Base-by-base conservation (phyloP, 2,888 invertebrate genomes). In the Mythimna impura region DNA sequence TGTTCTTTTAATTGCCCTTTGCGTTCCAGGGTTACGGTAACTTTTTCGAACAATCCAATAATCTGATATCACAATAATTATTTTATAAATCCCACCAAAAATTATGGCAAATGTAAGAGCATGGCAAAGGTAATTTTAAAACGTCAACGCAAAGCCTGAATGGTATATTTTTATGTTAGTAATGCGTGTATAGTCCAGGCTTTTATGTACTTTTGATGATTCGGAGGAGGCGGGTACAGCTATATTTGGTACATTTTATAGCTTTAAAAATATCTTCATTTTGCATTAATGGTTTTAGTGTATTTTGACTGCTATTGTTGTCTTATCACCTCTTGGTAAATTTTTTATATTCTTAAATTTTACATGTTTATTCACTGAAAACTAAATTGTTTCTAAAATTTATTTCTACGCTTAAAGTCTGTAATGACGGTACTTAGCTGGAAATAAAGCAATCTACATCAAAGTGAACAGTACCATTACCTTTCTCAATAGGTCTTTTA, bases 361-460 rank as follows among this genome's bases (percentile, higher is more conserved):
- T 22, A 30, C 7, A 20, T n/a, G 34, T 12, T 10, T 25, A 7
- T 63, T 55, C 5, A 47, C 25, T 22, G 30, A 47, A 63, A 64
- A n/a, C 12, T 52, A 55, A 4, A 60, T 63, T n/a, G 5, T 25
- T 62, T 40, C 22, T 30, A 54, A 25, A 47, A 58, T 30, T 22
- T 0, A 25, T 0, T 36, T 54, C 34, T 36, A 34, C 34, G 50
- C 47, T 30, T 17, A 47, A 43, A 73, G 25, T 2, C 17, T 1
- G 1, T 47, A 58, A 77, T 52, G 20, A n/a, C 17, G 7, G n/a
- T 61, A 60, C 50, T 67, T 57, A 20, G 30, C n/a, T 34, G 10
- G 58, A 80, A 75, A 83, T 80, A 40, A 69, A 79, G 65, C 68
- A 66, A 83, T 83, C 55, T 43, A 66, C 71, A 72, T 83, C 69